phyloP scores from a whole-genome alignment of 1,140 invertebrate species.

The Episyrphus balteatus region DNA sequence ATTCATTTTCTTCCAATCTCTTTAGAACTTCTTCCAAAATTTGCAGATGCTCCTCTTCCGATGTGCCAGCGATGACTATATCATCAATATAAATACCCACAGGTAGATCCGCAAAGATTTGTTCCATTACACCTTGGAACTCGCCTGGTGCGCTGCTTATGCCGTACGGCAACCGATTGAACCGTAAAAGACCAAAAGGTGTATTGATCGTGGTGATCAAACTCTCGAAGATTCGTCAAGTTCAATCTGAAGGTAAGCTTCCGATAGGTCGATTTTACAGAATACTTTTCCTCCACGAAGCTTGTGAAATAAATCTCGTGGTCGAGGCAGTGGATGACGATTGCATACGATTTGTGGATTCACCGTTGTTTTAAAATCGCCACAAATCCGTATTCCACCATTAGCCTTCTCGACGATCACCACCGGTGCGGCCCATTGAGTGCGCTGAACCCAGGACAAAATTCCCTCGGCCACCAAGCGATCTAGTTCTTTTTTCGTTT shows the following conservation, averaged over 20 bases:
- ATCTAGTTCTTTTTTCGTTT: background rate
- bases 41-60: background rate
- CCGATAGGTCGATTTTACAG: slow-evolving; percentile 2
- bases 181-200: slow-evolving; percentile 26
- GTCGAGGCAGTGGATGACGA: slow-evolving; percentile 23
- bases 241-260: background rate
- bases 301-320: slow-evolving; percentile 17
- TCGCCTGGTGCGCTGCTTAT: slow-evolving; percentile 9
- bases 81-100: background rate
- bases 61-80: background rate
- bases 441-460: slow-evolving; percentile 3
- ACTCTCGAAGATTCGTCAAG: background rate
- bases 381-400: slow-evolving; percentile 37
- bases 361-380: slow-evolving; percentile 40
- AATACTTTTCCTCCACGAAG: slow-evolving; percentile 11
- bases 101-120: slow-evolving; percentile 1
- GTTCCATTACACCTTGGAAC: slow-evolving; percentile 10
- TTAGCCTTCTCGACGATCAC: slow-evolving; percentile 40
- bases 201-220: background rate
- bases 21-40: background rate
- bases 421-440: slow-evolving; percentile 42
- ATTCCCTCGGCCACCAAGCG: background rate
- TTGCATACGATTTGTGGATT: slow-evolving; percentile 24
- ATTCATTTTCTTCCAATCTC: slow-evolving; percentile 6
- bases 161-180: slow-evolving; percentile 13